Conservation (phyloP, 2,797 vertebrate species). For the Falco cherrug region DNA sequence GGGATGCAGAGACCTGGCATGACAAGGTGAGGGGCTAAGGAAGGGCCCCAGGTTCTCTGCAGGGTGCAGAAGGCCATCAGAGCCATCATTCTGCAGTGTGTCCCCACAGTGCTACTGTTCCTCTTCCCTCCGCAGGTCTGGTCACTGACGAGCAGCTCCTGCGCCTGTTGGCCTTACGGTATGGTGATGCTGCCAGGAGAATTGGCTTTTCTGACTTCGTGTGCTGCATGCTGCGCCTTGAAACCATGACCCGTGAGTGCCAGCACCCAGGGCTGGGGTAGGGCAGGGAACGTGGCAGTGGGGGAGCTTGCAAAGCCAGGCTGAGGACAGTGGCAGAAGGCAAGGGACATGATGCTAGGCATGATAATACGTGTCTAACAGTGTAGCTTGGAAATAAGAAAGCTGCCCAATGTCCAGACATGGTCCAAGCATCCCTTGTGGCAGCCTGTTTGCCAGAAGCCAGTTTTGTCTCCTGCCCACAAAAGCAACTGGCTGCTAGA, state of each 20-base stretch:
- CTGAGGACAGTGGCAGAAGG: background rate
- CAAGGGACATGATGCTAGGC: rapidly evolving
- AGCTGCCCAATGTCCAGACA: background rate
- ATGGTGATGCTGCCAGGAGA: conserved; percentile 62
- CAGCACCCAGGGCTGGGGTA: rapidly evolving
- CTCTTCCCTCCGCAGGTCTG: conserved; percentile 50
- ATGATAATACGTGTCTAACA: rapidly evolving
- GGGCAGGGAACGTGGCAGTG: rapidly evolving
- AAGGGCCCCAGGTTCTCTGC: background rate
- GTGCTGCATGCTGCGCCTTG: conserved; percentile 83
- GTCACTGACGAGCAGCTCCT: conserved; percentile 16
- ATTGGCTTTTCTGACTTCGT: conserved; percentile 84
- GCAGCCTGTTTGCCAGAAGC: background rate
- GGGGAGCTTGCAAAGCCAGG: background rate
- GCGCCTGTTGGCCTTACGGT: conserved; percentile 79
- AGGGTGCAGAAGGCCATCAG: background rate
- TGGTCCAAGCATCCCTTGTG: background rate
- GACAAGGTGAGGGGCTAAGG: background rate
- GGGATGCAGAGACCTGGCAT: background rate
- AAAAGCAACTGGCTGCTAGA: background rate
- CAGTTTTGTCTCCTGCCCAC: background rate
- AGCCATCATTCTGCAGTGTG: rapidly evolving
- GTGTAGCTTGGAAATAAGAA: rapidly evolving
- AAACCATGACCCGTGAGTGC: conserved; percentile 86
- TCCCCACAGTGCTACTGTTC: background rate